phyloP scores from a whole-genome alignment of 2,797 vertebrate genomes.

The Hyperoplus lanceolatus region DNA sequence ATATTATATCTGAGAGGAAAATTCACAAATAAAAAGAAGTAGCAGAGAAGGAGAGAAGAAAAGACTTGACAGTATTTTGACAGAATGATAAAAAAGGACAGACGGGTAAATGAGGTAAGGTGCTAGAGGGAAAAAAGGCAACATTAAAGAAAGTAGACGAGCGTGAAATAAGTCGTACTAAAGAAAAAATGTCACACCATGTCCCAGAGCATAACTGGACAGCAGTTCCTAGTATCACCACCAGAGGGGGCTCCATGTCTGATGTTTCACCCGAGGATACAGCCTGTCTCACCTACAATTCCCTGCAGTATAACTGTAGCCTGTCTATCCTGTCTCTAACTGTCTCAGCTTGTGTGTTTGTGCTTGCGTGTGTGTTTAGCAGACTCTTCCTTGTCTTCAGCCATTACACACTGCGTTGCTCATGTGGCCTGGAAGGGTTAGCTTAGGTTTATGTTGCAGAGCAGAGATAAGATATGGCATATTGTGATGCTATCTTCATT shows the following conservation, averaged over 20 bases:
- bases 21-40: not conserved
- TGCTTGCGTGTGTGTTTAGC: constrained; percentile 3
- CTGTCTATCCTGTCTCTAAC: not conserved
- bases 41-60: not conserved
- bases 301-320: constrained; percentile 10
- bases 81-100: not conserved
- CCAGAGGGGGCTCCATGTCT: constrained; percentile 71
- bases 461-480: not conserved
- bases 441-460: constrained; percentile 25
- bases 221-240: constrained; percentile 43
- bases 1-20: constrained; percentile 3
- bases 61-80: not conserved
- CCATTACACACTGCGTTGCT: constrained; percentile 15
- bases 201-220: not conserved
- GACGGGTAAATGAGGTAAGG: not conserved
- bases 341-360: constrained; percentile 5
- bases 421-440: constrained; percentile 7
- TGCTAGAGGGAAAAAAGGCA: constrained; percentile 5
- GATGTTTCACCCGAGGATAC: constrained; percentile 9
- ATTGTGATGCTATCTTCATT: not conserved
- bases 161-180: constrained; percentile 26
- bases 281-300: constrained; percentile 16
- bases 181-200: not conserved
- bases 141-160: constrained; percentile 29
- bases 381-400: constrained; percentile 16